These are phyloP conservation scores for Hucho hucho DNA, from an alignment of 2,113 vertebrate species.

Conservation along the genomic window DNA sequence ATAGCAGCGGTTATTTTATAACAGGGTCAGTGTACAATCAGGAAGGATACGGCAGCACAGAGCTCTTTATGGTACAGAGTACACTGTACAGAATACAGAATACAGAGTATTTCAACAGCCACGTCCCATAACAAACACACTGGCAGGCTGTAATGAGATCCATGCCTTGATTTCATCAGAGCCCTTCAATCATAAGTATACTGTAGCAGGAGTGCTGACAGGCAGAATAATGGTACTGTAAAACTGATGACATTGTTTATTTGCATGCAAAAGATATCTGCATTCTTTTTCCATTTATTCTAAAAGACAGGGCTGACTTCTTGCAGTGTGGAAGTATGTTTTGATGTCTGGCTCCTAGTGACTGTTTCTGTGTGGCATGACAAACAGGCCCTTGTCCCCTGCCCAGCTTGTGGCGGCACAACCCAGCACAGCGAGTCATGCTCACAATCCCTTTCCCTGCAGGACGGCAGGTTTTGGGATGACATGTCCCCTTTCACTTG, in stretches of 20 bases:
- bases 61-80: not conserved
- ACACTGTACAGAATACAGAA: too few species aligned
- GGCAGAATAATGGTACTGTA: not conserved
- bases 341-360: constrained; percentile 9
- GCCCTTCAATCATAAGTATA: not conserved
- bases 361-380: constrained; percentile 10
- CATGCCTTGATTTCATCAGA: not conserved
- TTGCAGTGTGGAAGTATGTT: constrained; percentile 4
- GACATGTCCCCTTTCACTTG: constrained; percentile 33
- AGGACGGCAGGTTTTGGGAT: constrained; percentile 43
- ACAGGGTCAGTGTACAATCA: constrained; percentile 25
- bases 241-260: constrained; percentile 1
- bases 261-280: constrained; percentile 1
- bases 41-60: constrained; percentile 18
- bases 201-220: not conserved
- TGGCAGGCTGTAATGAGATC: not conserved
- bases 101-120: not conserved
- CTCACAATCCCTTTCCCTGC: constrained; percentile 33
- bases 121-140: not conserved
- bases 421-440: constrained; percentile 23
- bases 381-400: constrained; percentile 22
- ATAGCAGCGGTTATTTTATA: constrained; percentile 33
- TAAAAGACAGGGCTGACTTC: constrained; percentile 15
- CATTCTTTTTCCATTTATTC: constrained; percentile 12
- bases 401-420: constrained; percentile 1